phyloP scores from a whole-genome alignment of 92 coral and sea anemone genomes.

The Porites rus region DNA sequence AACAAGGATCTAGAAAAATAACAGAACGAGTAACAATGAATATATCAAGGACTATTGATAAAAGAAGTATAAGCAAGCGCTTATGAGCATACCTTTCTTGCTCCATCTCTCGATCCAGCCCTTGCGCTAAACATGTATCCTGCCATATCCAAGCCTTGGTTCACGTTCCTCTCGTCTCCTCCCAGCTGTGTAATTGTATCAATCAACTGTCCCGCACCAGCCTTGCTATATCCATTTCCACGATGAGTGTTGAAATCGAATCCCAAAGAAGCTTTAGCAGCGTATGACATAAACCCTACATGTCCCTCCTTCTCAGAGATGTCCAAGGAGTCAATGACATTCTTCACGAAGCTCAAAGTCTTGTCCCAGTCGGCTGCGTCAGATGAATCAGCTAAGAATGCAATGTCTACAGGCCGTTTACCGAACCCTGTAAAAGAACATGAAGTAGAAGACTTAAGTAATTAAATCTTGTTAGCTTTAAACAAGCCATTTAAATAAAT shows the following conservation, averaged over 20 bases:
- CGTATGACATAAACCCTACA: constrained; percentile 70
- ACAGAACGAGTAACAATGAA: too few species aligned
- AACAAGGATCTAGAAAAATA: constrained; percentile 73
- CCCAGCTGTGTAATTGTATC: constrained; percentile 47
- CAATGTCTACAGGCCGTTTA: constrained; percentile 56
- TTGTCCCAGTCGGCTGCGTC: constrained; percentile 46
- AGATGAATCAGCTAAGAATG: constrained; percentile 75
- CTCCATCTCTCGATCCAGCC: constrained; percentile 61
- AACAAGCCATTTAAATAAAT: too few species aligned
- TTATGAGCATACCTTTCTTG: constrained; percentile 33
- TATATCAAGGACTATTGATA: background rate
- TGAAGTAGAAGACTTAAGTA: background rate
- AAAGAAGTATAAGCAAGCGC: background rate
- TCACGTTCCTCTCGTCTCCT: constrained; percentile 51
- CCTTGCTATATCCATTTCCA: constrained; percentile 36
- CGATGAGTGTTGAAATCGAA: constrained; percentile 65
- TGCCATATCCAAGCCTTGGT: constrained; percentile 55
- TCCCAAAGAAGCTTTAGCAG: constrained; percentile 35
- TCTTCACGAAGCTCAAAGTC: constrained; percentile 55
- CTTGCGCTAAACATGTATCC: constrained; percentile 54
- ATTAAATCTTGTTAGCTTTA: background rate
- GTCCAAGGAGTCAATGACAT: constrained; percentile 48
- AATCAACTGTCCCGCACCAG: constrained; percentile 52
- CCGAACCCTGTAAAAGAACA: background rate
- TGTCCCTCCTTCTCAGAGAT: constrained; percentile 66